phyloP scores from a whole-genome alignment of 1,140 invertebrate species.

The Myzus persicae region DNA sequence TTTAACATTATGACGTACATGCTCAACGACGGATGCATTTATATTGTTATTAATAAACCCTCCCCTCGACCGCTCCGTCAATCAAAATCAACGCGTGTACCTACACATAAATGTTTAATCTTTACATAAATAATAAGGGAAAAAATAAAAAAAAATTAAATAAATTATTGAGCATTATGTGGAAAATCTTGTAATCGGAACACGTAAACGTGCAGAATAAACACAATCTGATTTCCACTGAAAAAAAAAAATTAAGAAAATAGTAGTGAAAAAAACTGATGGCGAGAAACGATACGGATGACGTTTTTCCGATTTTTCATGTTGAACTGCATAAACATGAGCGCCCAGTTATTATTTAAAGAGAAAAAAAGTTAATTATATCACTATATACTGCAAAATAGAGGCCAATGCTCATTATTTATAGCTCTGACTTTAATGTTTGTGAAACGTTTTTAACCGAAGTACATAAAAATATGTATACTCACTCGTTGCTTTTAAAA shows the following conservation, averaged over 20 bases:
- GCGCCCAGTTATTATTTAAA: neutral
- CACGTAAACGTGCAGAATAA: neutral
- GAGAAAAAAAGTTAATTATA: conserved; percentile 26
- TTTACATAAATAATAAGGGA: neutral
- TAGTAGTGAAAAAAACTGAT: neutral
- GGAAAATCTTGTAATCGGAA: neutral
- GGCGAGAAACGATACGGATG: neutral
- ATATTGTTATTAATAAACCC: neutral
- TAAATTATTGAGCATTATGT: neutral
- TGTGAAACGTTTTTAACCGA: neutral
- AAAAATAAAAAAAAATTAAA: neutral
- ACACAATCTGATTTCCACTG: neutral
- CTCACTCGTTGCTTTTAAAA: neutral
- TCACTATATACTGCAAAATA: neutral
- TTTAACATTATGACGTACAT: neutral
- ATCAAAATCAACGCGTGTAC: neutral
- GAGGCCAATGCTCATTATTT: neutral
- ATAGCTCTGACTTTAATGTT: neutral
- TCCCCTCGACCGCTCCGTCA: neutral
- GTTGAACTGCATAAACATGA: neutral
- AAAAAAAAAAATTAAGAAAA: neutral
- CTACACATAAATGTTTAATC: neutral
- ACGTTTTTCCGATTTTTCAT: neutral
- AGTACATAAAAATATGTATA: neutral
- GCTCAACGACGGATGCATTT: neutral